Evolutionary conservation across 1,140 invertebrate genomes (phyloP).

Genomic region (Leptinotarsa lineolata): DNA sequence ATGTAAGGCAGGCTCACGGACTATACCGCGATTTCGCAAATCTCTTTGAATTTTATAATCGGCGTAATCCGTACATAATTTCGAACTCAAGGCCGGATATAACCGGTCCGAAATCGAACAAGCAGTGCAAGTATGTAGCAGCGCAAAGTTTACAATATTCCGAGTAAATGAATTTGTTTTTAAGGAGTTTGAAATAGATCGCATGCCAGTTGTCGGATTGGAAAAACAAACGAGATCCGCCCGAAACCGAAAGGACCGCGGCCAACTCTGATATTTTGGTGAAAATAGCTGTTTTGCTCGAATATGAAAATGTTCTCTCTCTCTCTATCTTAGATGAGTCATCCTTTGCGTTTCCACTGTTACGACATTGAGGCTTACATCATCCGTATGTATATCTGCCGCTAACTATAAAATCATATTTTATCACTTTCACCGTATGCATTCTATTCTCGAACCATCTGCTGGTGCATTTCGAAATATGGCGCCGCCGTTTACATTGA

Average conservation of each 20-base stretch:
- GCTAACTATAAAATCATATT: not conserved
- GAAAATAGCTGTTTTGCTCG: slow-evolving; percentile 7
- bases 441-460: no score
- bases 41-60: not conserved
- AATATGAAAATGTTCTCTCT: not conserved
- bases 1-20: not conserved
- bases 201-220: slow-evolving; percentile 6
- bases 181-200: slow-evolving; percentile 14
- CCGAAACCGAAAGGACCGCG: not conserved
- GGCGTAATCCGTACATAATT: not conserved
- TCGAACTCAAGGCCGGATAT: not conserved
- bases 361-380: not conserved
- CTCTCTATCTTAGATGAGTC: not conserved
- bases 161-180: slow-evolving; percentile 18
- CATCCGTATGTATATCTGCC: not conserved
- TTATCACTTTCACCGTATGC: not conserved
- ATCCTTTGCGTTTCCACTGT: not conserved
- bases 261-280: not conserved
- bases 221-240: slow-evolving; percentile 12
- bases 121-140: not conserved
- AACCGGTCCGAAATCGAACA: slow-evolving; percentile 5
- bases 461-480: no score
- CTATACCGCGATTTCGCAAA: not conserved
- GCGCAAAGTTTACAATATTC: slow-evolving; percentile 17
- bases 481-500: no score